These are phyloP conservation scores for Argentina silus DNA, from an alignment of 2,797 vertebrate species.

Conservation along the genomic window DNA sequence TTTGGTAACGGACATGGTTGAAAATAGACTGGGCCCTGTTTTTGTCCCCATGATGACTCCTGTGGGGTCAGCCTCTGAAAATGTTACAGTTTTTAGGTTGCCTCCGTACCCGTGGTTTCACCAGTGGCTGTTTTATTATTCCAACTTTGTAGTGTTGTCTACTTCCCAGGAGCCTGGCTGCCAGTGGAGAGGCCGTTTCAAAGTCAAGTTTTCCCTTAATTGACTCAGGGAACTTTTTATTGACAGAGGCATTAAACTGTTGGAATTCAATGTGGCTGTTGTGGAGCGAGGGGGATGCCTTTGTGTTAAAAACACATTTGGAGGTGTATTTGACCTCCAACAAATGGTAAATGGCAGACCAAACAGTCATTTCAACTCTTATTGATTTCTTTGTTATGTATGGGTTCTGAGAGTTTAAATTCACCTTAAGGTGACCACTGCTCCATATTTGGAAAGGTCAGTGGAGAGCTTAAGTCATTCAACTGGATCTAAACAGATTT, in stretches of 20 bases:
- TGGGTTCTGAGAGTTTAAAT: conserved; percentile 65
- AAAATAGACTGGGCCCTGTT: background rate
- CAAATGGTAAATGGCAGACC: conserved; percentile 49
- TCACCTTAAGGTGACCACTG: conserved; percentile 49
- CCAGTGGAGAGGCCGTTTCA: conserved; percentile 9
- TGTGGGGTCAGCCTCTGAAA: conserved; percentile 23
- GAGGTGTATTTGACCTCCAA: conserved; percentile 53
- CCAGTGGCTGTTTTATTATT: conserved; percentile 11
- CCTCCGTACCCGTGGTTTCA: no score
- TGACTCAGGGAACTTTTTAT: conserved; percentile 16
- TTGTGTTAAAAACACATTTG: conserved; percentile 39
- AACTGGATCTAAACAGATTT: conserved; percentile 72
- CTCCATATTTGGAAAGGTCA: conserved; percentile 65
- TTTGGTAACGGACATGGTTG: background rate
- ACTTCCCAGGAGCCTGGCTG: background rate
- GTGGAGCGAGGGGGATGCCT: background rate
- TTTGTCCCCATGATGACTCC: conserved; percentile 5
- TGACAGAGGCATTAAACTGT: conserved; percentile 16
- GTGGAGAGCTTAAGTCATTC: conserved; percentile 64
- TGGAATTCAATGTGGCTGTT: conserved; percentile 10
- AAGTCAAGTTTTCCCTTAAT: conserved; percentile 13
- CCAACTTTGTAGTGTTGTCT: conserved; percentile 18
- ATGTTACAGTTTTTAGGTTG: conserved; percentile 13
- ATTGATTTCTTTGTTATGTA: conserved; percentile 67
- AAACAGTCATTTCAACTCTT: conserved; percentile 56